Percentiles rank a stretch among this genome's conserved stretches.
Evolutionary conservation across 2,888 invertebrate genomes (phyloP).

Genomic region (Stomorhina lunata): DNA sequence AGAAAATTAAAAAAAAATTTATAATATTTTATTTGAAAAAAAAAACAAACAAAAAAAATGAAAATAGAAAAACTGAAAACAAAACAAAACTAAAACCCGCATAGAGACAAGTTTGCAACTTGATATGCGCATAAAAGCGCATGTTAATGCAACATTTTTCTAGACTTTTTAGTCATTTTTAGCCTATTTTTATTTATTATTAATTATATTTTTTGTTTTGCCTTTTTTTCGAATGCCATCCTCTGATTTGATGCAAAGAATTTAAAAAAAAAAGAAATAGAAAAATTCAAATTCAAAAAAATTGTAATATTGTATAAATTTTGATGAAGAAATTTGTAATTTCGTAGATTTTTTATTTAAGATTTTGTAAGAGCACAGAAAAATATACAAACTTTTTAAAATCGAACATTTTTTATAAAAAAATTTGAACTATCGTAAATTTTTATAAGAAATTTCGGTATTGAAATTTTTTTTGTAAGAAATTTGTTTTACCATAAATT

Average conservation of each 20-base stretch:
- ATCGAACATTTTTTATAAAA: too few species aligned
- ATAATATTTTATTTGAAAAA: background rate
- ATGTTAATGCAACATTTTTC: slow-evolving; percentile 57
- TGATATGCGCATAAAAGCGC: slow-evolving; percentile 62
- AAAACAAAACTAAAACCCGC: slow-evolving; percentile 53
- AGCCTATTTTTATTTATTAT: slow-evolving; percentile 78
- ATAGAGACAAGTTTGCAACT: slow-evolving; percentile 54
- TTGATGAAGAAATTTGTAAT: too few species aligned
- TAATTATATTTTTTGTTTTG: slow-evolving; percentile 71
- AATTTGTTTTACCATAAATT: too few species aligned
- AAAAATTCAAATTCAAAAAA: too few species aligned
- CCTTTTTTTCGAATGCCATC: slow-evolving; percentile 9
- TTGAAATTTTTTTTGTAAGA: too few species aligned
- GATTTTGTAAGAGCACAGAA: too few species aligned
- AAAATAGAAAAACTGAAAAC: slow-evolving; percentile 13
- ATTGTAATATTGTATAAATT: too few species aligned
- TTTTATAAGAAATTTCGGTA: too few species aligned
- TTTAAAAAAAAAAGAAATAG: too few species aligned
- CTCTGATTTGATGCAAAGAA: slow-evolving; percentile 21
- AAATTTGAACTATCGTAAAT: too few species aligned
- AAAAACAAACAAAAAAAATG: background rate
- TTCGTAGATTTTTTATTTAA: too few species aligned
- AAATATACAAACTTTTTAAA: too few species aligned
- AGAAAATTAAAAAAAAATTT: background rate
- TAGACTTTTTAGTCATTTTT: slow-evolving; percentile 75